Base-by-base conservation (phyloP, 1,140 invertebrate species). In the Ptiloglossa arizonensis region DNA sequence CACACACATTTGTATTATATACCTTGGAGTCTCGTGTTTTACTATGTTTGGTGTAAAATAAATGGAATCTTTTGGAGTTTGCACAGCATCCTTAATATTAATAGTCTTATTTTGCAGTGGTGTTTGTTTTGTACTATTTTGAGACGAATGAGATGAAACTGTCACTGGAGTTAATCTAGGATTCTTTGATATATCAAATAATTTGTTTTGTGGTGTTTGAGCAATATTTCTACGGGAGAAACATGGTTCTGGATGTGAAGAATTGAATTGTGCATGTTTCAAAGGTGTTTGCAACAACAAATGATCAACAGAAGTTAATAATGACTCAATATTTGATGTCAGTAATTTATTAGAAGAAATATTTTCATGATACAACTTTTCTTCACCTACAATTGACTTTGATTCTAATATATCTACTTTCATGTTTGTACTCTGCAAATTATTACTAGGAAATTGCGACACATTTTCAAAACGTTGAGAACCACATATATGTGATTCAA, bases 211-310 rank as follows among this genome's bases (percentile, higher is more conserved):
- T 0, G 90, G 89, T 0, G 92, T 92, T 75, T 88, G 86, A 75
- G 88, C 90, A 56, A 92, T 84, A 66, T 87, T 90, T 60, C 86
- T 87, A 59, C 91, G 91, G 0, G 90, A 91, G 0, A 66, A 57
- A 69, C 87, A 90, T 44, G 89, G 86, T 11, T 82, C 77, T 63
- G 91, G 91, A 54, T 86, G 77, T 27, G 27, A 29, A 17, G 85
- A 79, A 48, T 46, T 67, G n/a, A 13, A 15, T 56, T 68, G 79
- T n/a, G 57, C 27, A 35, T 88, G 82, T 79, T 92, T 92, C 19
- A 92, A 56, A 11, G 91, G 91, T 32, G 91, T 92, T 29, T 90
- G 86, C 5, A 56, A 70, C 0, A 81, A 46, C 48, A 78, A 72
- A 2, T 68, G 77, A 77, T 66, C 67, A 17, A n/a, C 11, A 8